Conservation (phyloP, 2,797 vertebrate genomes). For the Bovichtus variegatus region DNA sequence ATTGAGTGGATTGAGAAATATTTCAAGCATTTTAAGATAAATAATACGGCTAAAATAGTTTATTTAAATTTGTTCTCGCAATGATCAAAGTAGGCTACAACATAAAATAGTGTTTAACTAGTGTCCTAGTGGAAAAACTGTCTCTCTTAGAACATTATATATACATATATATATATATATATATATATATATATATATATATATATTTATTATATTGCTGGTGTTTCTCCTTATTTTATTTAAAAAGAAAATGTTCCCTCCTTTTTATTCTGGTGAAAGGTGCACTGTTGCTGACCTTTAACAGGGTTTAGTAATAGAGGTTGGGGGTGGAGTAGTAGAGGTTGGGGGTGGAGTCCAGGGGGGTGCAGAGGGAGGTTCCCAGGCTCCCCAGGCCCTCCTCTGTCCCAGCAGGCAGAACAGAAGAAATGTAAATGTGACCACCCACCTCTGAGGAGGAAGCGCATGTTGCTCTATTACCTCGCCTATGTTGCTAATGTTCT, state of each 20-base stretch:
- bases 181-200: too few species aligned
- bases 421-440: constrained; percentile 70
- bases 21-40: not conserved
- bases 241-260: constrained; percentile 11
- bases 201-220: too few species aligned
- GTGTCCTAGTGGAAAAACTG: not conserved
- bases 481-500: too few species aligned
- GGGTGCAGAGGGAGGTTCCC: constrained; percentile 34
- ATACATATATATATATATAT: too few species aligned
- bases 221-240: not conserved
- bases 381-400: constrained; percentile 18
- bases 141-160: not conserved
- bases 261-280: constrained; percentile 7
- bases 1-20: not conserved
- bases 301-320: not conserved
- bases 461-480: constrained; percentile 8
- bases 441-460: constrained; percentile 62
- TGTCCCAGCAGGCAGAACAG: constrained; percentile 55
- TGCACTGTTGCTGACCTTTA: constrained; percentile 39
- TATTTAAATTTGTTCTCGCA: not conserved
- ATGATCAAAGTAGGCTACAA: too few species aligned
- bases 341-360: not conserved
- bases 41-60: too few species aligned
- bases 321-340: not conserved
- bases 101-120: not conserved